Percentiles rank a stretch among this genome's conserved stretches.
These are phyloP conservation scores for Marronus borbonicus DNA, from an alignment of 2,888 invertebrate genomes.

Conservation along the genomic window DNA sequence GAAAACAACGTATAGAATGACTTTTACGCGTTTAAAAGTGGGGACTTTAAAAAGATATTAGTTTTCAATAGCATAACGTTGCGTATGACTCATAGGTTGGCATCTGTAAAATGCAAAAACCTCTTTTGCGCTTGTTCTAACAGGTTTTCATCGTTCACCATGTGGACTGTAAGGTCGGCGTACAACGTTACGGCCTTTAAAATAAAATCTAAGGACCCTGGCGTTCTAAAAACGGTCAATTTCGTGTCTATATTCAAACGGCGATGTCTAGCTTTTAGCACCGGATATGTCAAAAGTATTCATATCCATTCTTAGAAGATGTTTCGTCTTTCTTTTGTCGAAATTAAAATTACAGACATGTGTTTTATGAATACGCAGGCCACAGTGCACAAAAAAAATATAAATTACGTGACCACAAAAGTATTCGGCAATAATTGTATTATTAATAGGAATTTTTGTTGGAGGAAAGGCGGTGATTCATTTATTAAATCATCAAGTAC, in stretches of 20 bases:
- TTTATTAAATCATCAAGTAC: neutral
- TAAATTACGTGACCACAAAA: conserved; percentile 14
- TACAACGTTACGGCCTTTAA: conserved; percentile 11
- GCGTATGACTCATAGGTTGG: conserved; percentile 53
- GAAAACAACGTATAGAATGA: neutral
- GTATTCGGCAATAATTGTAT: neutral
- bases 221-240: conserved; percentile 10
- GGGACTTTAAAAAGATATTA: conserved; percentile 31
- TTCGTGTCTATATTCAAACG: conserved; percentile 17
- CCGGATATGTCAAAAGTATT: conserved; percentile 40
- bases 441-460: neutral
- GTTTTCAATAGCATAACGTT: conserved; percentile 39
- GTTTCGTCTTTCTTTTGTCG: conserved; percentile 11
- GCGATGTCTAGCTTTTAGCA: conserved; percentile 18
- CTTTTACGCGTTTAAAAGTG: neutral
- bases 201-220: neutral
- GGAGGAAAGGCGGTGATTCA: neutral
- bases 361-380: conserved; percentile 40
- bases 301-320: conserved; percentile 30
- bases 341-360: conserved; percentile 27
- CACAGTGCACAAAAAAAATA: conserved; percentile 53
- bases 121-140: conserved; percentile 56
- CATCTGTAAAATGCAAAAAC: conserved; percentile 58
- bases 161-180: conserved; percentile 23
- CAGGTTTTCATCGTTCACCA: conserved; percentile 48